Conservation (phyloP, 2,888 invertebrate species). For the Sminthurinus aureus region DNA sequence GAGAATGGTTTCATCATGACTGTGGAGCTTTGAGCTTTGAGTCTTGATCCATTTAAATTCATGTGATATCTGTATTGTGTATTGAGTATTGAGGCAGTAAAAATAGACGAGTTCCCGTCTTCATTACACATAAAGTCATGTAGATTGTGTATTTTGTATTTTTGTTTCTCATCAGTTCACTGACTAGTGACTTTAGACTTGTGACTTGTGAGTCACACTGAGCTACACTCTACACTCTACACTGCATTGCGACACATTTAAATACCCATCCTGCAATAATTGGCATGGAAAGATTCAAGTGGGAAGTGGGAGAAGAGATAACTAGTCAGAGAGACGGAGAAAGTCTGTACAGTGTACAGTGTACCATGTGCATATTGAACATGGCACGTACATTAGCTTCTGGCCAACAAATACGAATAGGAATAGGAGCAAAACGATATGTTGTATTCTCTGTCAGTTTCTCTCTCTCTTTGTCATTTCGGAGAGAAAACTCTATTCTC, state of each 20-base stretch:
- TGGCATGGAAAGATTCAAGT: background rate
- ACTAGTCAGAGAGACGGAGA: no score
- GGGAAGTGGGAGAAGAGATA: background rate
- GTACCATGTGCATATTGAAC: no score
- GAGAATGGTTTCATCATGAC: no score
- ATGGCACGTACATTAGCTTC: no score
- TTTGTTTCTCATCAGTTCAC: background rate
- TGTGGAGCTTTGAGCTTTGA: no score
- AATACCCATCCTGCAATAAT: slow-evolving; percentile 8
- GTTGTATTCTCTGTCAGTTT: background rate
- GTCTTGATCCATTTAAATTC: background rate
- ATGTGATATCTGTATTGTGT: background rate
- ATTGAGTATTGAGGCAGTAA: background rate
- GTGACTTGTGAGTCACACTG: no score
- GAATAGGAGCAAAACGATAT: no score
- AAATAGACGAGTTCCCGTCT: background rate
- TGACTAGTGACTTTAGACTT: background rate
- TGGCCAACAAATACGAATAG: no score
- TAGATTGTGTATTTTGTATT: no score
- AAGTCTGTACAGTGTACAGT: no score
- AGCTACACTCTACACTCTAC: background rate
- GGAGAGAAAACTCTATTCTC: no score
- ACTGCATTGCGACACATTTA: slow-evolving; percentile 33
- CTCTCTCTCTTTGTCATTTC: background rate
- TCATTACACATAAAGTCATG: no score